Base-by-base conservation (phyloP, 2,888 invertebrate species). In the Limenitis arthemis region DNA sequence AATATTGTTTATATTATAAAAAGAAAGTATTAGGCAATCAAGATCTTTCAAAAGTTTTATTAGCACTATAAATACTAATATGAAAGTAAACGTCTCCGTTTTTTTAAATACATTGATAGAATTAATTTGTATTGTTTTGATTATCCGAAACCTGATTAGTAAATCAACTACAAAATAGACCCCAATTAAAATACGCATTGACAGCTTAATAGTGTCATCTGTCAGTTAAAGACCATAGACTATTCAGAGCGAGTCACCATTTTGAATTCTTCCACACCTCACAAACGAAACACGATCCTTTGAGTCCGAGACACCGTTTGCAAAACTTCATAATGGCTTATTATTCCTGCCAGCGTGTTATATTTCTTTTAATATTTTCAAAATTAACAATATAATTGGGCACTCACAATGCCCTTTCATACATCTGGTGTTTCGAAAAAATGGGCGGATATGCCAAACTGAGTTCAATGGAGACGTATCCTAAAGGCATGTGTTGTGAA, bases 301-400 rank as follows among this genome's bases (percentile, higher is more conserved):
- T 41, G 33, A 53, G 55, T 55, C 57, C 57, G 34, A 51, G 49
- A 51, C 73, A 73, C 66, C 57, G 61, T 67, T 78, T 69, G 77
- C 71, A 59, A 41, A 47, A 47, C 56, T 58, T 59, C 65, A 79
- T 81, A 81, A 84, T 81, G 65, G 82, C 83, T 84, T 83, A 86
- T 86, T 86, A 84, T 85, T 75, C 70, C 61, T 52, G 61, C 66
- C 69, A 80, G 66, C 75, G 84, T 82, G 79, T 83, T 72, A 74
- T 74, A 79, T 84, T 83, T 80, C 84, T 82, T 73, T 74, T 76
- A 75, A 80, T 83, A 83, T 84, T 85, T 80, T 81, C 70, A 73
- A 83, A 83, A 86, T 86, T 86, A 85, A 86, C 85, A 85, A 84
- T 83, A 85, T 85, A 86, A 86, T 85, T 85, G 86, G 84, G 83